Base-by-base conservation (phyloP, 2,797 vertebrate species). In the Esox lucius region DNA sequence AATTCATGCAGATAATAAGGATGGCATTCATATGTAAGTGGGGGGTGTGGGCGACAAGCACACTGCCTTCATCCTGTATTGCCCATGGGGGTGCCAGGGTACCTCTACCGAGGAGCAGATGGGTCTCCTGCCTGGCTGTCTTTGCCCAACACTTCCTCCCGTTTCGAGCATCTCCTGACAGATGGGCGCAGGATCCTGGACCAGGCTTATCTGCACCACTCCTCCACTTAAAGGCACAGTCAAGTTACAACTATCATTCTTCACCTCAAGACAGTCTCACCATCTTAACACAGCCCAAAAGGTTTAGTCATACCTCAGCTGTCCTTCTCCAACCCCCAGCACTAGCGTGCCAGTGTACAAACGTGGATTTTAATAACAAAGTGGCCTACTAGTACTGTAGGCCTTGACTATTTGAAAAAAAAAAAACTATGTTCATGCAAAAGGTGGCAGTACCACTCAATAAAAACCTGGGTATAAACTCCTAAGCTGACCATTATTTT, bases 131-230 rank as follows among this genome's bases (percentile, higher is more conserved):
- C 87, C 79, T 87, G 85, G 56, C 56, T 11, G 22, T 46, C 42
- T 46, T 46, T 77, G 80, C 81, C 86, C 88, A 84, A 88, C 91
- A 90, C 90, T 89, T 91, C 90, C 90, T 89, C 91, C 51, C 90
- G 85, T 90, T 87, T 84, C 81, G 89, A 90, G 91, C 90, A 90
- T 90, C 89, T 90, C 88, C 87, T 85, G 88, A 92, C 92, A 94
- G 93, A 94, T 94, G 92, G 93, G 88, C 87, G 88, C 87, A 80
- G 89, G 90, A 93, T 93, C 90, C 90, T 89, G 91, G 93, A 90
- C 90, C 90, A 80, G 83, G 90, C 91, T 93, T 91, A 93, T 93
- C 91, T 93, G 90, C 88, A 90, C 80, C 86, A 85, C 88, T 88
- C 90, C 89, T 91, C 86, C 89, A 88, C 90, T 92, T 92, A 92